Conservation (phyloP, 2,797 vertebrate species). For the Anguilla anguilla region DNA sequence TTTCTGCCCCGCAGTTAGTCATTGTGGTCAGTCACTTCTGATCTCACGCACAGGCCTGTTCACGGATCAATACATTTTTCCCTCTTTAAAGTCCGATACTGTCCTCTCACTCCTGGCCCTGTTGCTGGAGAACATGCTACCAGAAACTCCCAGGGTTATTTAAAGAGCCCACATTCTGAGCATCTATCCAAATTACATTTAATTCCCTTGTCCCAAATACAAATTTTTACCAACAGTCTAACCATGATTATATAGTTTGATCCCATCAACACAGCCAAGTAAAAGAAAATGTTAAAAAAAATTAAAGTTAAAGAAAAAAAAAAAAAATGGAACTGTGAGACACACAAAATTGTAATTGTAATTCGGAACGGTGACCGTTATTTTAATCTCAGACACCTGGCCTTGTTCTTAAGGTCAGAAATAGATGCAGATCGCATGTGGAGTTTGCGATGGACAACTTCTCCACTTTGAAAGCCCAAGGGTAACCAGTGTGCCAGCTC, state of each 20-base stretch:
- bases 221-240: background rate
- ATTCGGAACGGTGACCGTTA: background rate
- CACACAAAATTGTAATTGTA: background rate
- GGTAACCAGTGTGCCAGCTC: background rate
- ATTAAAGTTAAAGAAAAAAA: background rate
- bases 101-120: background rate
- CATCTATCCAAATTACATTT: background rate
- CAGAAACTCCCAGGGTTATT: background rate
- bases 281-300: background rate
- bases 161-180: background rate
- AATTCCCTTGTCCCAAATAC: background rate
- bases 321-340: background rate
- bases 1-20: constrained; percentile 57
- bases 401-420: background rate
- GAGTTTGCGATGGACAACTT: background rate
- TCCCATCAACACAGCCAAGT: background rate
- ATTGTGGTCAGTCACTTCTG: constrained; percentile 50
- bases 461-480: background rate
- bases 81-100: constrained; percentile 41
- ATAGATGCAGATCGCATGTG: background rate
- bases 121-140: background rate
- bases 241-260: background rate
- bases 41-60: constrained; percentile 60
- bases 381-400: background rate
- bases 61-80: constrained; percentile 72